These are phyloP conservation scores for Cybosia mesomella DNA, from an alignment of 2,888 invertebrate species.

Conservation along the genomic window DNA sequence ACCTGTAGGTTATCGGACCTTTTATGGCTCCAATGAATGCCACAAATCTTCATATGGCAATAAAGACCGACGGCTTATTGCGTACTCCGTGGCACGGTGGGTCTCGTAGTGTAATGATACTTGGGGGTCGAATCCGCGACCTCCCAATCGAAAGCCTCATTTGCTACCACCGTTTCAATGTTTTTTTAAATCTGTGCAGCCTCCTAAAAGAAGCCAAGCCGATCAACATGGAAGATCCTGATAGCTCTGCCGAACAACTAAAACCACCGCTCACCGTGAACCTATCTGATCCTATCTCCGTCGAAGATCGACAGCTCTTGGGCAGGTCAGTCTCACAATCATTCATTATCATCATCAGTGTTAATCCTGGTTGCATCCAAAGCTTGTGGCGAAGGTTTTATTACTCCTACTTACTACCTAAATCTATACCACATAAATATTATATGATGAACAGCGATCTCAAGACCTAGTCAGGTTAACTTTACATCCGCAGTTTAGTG, in stretches of 20 bases:
- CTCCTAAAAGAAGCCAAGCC: constrained; percentile 97
- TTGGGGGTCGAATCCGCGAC: neutral
- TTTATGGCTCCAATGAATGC: too few relatives aligned
- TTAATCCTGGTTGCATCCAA: too few relatives aligned
- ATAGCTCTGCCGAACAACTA: constrained; percentile 73
- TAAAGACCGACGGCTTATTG: neutral
- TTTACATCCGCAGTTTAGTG: too few relatives aligned
- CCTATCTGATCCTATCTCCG: constrained; percentile 89
- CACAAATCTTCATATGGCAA: too few relatives aligned
- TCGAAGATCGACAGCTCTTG: constrained; percentile 95
- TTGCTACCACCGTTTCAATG: neutral
- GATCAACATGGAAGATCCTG: constrained; percentile 89
- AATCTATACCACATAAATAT: too few relatives aligned
- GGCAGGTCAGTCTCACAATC: constrained; percentile 80
- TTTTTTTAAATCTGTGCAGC: constrained; percentile 77
- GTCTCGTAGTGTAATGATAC: neutral
- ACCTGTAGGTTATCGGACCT: too few relatives aligned
- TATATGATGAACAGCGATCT: too few relatives aligned
- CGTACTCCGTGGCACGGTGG: neutral
- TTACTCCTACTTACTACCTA: too few relatives aligned
- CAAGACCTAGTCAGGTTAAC: too few relatives aligned
- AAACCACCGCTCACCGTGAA: constrained; percentile 76
- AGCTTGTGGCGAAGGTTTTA: too few relatives aligned
- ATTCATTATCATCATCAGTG: too few relatives aligned
- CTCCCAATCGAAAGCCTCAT: neutral